Evolutionary conservation across 2,888 invertebrate genomes (phyloP), one percentile per base, ranked within the genome.

Genomic region (Conus canariensis): DNA sequence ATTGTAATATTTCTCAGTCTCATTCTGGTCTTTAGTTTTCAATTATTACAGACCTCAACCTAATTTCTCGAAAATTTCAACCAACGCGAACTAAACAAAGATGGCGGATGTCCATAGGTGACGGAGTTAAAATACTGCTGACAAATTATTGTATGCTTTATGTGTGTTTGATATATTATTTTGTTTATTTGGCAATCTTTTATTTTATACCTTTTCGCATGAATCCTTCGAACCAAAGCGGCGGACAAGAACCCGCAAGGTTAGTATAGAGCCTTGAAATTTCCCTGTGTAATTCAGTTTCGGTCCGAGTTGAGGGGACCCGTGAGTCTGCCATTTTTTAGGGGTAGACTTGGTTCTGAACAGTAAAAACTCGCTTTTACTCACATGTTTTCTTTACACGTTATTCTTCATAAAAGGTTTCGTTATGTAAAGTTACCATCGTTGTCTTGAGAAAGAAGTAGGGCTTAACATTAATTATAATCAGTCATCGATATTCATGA

Each of bases 241-340:
- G 94, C 94, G 95, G 95, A 94, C 94, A 93, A 88, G 94, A 94
- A 94, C 95, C 95, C 94, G 95, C 94, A 92, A 95, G 95, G 95
- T 96, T 90, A 83, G 67, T 70, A 74, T 22, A 45, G 2, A 45
- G 45, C 2, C 45, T 45, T 45, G 22, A 58, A 85, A 45, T 45
- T 45, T 45, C 30, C 45, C 30, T 80, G 59, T 19, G 64, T 19
- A 67, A 16, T 56, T 30, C 22, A n/a, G 77, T 74, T 12, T 64
- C 87, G 10, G 22, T 12, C 25, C 64, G 16, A 30, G 19, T 60
- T 30, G 30, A 7, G n/a, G 12, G 16, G 16, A 8, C 14, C 56
- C 5, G 85, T 0, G 10, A 60, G 25, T 56, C 56, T 14, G 22
- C 87, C 14, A 64, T 58, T 89, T 89, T 64, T 12, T 1, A 64